Base-by-base conservation (phyloP, 2,797 vertebrate species). In the Echiichthys vipera region DNA sequence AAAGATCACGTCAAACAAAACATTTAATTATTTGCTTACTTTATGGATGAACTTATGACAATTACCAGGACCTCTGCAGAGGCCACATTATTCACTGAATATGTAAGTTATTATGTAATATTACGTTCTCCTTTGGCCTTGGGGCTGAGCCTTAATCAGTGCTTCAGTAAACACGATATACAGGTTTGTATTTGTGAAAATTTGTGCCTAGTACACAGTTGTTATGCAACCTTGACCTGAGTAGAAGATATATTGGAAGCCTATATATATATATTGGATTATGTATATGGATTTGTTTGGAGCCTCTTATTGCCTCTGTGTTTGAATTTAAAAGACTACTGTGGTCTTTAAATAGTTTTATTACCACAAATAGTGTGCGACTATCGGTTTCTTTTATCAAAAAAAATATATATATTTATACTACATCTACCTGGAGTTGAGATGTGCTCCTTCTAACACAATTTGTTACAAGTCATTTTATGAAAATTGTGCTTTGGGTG, bases 71-170 rank as follows among this genome's bases (percentile, higher is more conserved):
- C 20, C 51, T 61, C 51, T 1, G 18, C 62, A 56, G 53, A 61
- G 62, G 70, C 42, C 25, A 18, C 24, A 39, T 56, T 50, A 59
- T 40, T 25, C 12, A 22, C 62, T 58, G 0, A 9, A 90, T 88
- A 86, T 71, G 62, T 85, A 88, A 87, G 73, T 77, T 83, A 77
- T 68, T 86, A 76, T 87, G 68, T 75, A 54, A 36, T 58, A 74
- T 71, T 59, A 50, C 49, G 36, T 54, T 70, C 75, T 66, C 54
- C 47, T 78, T 59, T 58, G 25, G 65, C 74, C 27, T 50, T 0
- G 9, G 46, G 69, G 37, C 55, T 30, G 55, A 59, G 43, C 27
- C 59, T 74, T 74, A 74, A 74, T 66, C 49, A 66, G 46, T 30
- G 68, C 67, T 69, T 84, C 51, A 12, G 73, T 89, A 91, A 90